A percentile compares a stretch with the other conserved stretches of the same genome.
These are phyloP conservation scores for Habropoda laboriosa DNA, from an alignment of 1,140 invertebrate species.

Conservation along the genomic window DNA sequence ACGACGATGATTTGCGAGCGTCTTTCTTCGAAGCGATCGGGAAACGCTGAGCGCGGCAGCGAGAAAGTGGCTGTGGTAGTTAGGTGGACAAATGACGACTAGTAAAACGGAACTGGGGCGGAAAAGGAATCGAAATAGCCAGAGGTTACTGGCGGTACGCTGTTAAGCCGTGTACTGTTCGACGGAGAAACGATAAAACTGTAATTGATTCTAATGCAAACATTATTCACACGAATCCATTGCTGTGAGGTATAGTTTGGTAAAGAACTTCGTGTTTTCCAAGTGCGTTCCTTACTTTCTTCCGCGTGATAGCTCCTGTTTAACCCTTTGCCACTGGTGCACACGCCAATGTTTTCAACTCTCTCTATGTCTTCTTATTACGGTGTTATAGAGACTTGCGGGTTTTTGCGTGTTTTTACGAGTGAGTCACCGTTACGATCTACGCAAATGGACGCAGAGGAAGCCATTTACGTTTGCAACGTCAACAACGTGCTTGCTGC, in stretches of 20 bases:
- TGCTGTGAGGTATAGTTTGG: background rate
- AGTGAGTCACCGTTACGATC: background rate
- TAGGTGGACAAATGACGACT: constrained; percentile 34
- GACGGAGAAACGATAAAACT: constrained; percentile 25
- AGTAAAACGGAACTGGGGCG: constrained; percentile 41
- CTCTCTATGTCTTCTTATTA: background rate
- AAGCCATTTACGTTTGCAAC: background rate
- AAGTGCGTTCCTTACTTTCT: background rate
- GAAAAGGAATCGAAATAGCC: constrained; percentile 34
- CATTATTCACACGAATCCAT: constrained; percentile 22
- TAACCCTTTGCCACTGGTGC: background rate
- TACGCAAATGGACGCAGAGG: background rate
- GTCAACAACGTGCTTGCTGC: no score
- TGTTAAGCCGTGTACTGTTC: constrained; percentile 25
- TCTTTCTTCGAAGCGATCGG: constrained; percentile 29
- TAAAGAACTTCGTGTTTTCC: background rate
- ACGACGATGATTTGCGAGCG: constrained; percentile 23
- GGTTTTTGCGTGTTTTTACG: background rate
- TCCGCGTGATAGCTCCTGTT: background rate
- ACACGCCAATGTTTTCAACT: no score
- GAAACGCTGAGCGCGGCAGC: constrained; percentile 28
- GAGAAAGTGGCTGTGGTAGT: constrained; percentile 36
- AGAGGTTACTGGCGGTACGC: constrained; percentile 5
- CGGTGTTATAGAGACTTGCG: background rate
- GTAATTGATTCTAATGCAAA: constrained; percentile 45